Percentiles rank a stretch among this genome's conserved stretches.
Conservation (phyloP, 2,888 invertebrate species). For the Rhodophaea formosa region DNA sequence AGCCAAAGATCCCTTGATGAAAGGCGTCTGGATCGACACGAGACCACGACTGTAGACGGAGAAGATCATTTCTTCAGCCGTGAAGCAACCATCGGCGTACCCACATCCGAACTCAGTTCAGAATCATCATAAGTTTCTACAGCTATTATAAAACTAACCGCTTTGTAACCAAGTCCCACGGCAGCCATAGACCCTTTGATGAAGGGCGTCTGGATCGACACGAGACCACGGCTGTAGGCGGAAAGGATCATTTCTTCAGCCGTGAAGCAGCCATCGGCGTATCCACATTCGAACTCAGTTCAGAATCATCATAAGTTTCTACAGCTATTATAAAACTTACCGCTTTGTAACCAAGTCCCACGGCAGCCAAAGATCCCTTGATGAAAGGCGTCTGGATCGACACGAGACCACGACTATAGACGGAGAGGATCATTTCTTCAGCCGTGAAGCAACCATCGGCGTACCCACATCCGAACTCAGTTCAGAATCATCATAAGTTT, state of each 20-base stretch:
- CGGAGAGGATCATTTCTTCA: slow-evolving; percentile 89
- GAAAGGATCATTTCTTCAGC: slow-evolving; percentile 89
- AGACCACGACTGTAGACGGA: too few relatives aligned
- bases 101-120: background rate
- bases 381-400: slow-evolving; percentile 83
- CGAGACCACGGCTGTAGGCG: slow-evolving; percentile 88
- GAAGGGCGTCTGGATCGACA: slow-evolving; percentile 82
- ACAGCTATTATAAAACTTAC: slow-evolving; percentile 53
- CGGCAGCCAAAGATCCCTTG: slow-evolving; percentile 92
- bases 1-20: slow-evolving; percentile 91
- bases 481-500: too few relatives aligned
- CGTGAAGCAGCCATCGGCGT: slow-evolving; percentile 84
- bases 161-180: slow-evolving; percentile 83
- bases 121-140: too few relatives aligned
- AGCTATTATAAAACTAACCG: slow-evolving; percentile 60
- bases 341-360: slow-evolving; percentile 83
- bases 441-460: slow-evolving; percentile 85
- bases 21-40: slow-evolving; percentile 82
- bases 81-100: too few relatives aligned
- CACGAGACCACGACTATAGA: slow-evolving; percentile 88
- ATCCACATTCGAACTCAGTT: slow-evolving; percentile 87
- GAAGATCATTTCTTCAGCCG: too few relatives aligned
- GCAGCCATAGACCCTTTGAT: slow-evolving; percentile 93
- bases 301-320: too few relatives aligned
- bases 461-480: slow-evolving; percentile 86